Evolutionary conservation across 2,113 vertebrate genomes (phyloP).

Genomic region (Toxotes jaculatrix): DNA sequence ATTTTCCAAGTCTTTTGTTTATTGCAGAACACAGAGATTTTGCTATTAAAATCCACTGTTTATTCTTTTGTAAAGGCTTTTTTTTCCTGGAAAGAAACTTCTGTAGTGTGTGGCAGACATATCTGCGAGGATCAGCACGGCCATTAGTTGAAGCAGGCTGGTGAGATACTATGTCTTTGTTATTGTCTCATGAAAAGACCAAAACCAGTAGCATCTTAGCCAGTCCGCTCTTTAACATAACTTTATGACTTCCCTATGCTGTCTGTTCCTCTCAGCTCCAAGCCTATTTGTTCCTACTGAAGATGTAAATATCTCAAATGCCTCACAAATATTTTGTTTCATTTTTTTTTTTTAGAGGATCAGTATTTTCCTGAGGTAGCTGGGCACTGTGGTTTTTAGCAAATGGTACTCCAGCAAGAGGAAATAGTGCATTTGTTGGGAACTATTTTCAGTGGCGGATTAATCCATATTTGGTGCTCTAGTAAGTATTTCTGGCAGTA

Average conservation of each 20-base stretch:
- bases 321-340: too few species aligned
- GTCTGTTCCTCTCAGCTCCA: too few species aligned
- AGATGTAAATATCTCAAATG: too few species aligned
- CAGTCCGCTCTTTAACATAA: too few species aligned
- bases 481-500: not conserved
- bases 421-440: not conserved
- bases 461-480: not conserved
- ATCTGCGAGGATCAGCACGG: not conserved
- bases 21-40: not conserved
- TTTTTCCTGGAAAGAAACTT: not conserved
- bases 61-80: not conserved
- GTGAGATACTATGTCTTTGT: not conserved
- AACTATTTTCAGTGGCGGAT: not conserved
- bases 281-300: too few species aligned
- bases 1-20: not conserved
- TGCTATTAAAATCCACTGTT: conserved; percentile 1
- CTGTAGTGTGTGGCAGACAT: not conserved
- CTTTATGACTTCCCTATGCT: too few species aligned
- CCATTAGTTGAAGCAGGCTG: not conserved
- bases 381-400: too few species aligned
- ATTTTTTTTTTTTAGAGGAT: too few species aligned
- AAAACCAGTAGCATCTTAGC: too few species aligned
- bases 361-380: too few species aligned
- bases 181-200: too few species aligned
- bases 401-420: not conserved